These are phyloP conservation scores for Catharus bicknelli DNA, from an alignment of 2,113 vertebrate genomes.

Conservation along the genomic window DNA sequence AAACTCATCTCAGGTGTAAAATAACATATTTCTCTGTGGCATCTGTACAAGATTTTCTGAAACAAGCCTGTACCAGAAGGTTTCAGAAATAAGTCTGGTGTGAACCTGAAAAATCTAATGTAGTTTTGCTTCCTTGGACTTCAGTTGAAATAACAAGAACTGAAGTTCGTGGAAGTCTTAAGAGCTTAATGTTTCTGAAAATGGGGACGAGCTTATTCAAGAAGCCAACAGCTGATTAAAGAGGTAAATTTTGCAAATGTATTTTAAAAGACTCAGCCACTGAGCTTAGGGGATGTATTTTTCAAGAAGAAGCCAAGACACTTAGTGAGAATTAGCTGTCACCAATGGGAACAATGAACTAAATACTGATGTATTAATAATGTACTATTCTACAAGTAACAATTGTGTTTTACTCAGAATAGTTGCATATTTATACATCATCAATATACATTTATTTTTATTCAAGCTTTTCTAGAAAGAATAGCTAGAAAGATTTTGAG, in stretches of 20 bases:
- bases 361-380: conserved; percentile 33
- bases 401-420: conserved; percentile 22
- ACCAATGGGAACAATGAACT: not conserved
- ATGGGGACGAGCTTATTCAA: not conserved
- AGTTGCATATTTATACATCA: conserved; percentile 29
- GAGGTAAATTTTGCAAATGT: not conserved
- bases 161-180: not conserved
- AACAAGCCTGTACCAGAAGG: not conserved
- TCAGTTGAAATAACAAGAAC: not conserved
- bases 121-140: not conserved
- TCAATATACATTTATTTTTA: not conserved
- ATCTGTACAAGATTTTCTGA: not conserved
- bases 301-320: not conserved
- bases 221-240: not conserved
- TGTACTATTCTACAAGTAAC: conserved; percentile 35
- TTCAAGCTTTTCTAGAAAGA: not conserved
- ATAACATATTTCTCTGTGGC: not conserved
- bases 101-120: not conserved
- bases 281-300: not conserved
- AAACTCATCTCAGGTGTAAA: not conserved
- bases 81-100: not conserved
- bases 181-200: not conserved
- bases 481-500: not conserved
- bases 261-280: conserved; percentile 4
- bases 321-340: not conserved